Evolutionary conservation across 35 echinoderm and acorn worm species (phyloP).

Genomic region (Apostichopus parvimensis): DNA sequence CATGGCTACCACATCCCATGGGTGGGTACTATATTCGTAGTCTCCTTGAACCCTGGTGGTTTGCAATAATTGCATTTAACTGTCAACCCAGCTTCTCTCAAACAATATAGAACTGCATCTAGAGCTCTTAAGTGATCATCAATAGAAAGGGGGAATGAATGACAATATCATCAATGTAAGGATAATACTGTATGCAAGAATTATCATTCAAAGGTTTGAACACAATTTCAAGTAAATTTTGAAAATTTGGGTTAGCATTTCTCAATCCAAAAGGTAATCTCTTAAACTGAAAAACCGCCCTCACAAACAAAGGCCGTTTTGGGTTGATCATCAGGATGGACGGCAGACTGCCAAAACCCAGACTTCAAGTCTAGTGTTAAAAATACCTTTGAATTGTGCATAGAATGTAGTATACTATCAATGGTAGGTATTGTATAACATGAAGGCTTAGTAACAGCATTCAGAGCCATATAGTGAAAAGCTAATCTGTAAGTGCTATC

Average conservation of each 20-base stretch:
- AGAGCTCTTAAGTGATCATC: slow-evolving; percentile 7
- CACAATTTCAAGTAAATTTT: slow-evolving; percentile 14
- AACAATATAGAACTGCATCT: neutral
- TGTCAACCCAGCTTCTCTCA: slow-evolving; percentile 1
- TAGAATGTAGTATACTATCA: slow-evolving; percentile 20
- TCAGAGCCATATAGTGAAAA: neutral
- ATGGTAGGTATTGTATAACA: neutral
- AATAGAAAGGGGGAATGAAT: neutral
- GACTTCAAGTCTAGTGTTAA: slow-evolving; percentile 13
- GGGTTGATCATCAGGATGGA: slow-evolving; percentile 3
- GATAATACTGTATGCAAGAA: neutral
- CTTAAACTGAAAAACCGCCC: slow-evolving; percentile 8
- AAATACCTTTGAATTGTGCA: neutral
- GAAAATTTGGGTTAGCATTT: slow-evolving; percentile 29
- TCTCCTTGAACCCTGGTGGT: neutral
- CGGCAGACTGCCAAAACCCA: slow-evolving; percentile 11
- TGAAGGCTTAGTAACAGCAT: slow-evolving; percentile 10
- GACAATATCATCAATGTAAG: slow-evolving; percentile 44
- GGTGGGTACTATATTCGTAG: neutral
- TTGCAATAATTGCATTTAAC: neutral
- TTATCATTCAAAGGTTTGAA: neutral
- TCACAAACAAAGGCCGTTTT: slow-evolving; percentile 39
- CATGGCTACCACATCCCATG: neutral
- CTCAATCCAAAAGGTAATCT: neutral
- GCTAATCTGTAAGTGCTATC: slow-evolving; percentile 14